Evolutionary conservation across 2,888 invertebrate genomes (phyloP).

Genomic region (Leptinotarsa rubiginosa): DNA sequence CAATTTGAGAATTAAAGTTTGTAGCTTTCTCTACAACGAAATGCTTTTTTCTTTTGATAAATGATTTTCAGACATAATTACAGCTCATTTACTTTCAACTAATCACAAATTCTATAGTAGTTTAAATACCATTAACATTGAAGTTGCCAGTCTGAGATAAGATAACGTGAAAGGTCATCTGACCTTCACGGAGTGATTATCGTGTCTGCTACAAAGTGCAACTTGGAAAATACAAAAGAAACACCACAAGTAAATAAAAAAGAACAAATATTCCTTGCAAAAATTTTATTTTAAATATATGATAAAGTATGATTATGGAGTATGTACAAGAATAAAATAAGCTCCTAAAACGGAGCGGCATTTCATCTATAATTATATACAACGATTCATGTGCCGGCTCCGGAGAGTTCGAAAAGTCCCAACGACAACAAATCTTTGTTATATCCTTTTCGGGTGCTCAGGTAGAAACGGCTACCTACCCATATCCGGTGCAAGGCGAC

Average conservation of each 20-base stretch:
- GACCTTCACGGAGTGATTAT: not conserved
- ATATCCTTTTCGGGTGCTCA: slow-evolving; percentile 28
- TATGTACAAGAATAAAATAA: slow-evolving; percentile 63
- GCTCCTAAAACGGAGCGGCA: slow-evolving; percentile 62
- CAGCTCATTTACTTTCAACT: no score
- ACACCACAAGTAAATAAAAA: slow-evolving; percentile 29
- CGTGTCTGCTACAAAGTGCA: not conserved
- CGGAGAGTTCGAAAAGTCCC: slow-evolving; percentile 44
- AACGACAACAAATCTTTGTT: slow-evolving; percentile 25
- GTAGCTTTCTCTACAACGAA: no score
- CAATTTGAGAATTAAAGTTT: no score
- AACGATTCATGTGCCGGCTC: slow-evolving; percentile 35
- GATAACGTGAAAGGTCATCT: slow-evolving; percentile 12
- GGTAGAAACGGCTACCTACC: slow-evolving; percentile 45
- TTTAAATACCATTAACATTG: not conserved
- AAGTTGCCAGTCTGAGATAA: not conserved
- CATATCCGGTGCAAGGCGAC: slow-evolving; percentile 44
- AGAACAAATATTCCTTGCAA: slow-evolving; percentile 45
- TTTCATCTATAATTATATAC: slow-evolving; percentile 50
- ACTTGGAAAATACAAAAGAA: not conserved
- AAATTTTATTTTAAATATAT: slow-evolving; percentile 62
- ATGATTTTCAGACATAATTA: not conserved
- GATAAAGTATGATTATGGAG: slow-evolving; percentile 57
- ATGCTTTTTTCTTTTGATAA: not conserved
- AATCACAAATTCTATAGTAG: no score